Evolutionary conservation across 35 echinoderm and acorn worm species (phyloP).

Genomic region (Ptychodera flava): DNA sequence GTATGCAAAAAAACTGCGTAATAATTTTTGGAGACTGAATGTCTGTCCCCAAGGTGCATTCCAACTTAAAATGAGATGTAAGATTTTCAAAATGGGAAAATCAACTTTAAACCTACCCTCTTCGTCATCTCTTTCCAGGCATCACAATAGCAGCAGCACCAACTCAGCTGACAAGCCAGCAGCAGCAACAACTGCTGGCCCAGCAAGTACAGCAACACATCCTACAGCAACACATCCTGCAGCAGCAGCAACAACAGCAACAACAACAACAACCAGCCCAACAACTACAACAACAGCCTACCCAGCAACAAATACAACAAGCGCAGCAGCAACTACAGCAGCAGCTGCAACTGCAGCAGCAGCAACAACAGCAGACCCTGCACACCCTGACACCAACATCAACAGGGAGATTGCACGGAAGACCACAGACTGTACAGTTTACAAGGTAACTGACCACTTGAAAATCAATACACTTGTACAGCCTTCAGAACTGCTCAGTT

Average conservation of each 20-base stretch:
- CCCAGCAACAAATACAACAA: constrained; percentile 36
- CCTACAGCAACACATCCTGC: constrained; percentile 29
- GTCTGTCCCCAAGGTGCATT: no score
- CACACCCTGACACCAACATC: neutral
- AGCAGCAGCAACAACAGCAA: constrained; percentile 39
- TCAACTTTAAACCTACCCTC: no score
- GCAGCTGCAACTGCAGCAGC: constrained; percentile 36
- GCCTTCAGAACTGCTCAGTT: no score
- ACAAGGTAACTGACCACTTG: no score
- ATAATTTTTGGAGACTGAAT: no score
- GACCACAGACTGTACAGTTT: neutral
- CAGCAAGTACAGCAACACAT: constrained; percentile 23
- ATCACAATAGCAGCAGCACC: neutral
- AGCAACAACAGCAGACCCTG: constrained; percentile 3
- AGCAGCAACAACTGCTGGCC: constrained; percentile 36
- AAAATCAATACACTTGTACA: no score
- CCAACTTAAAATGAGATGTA: no score
- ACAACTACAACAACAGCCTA: constrained; percentile 19
- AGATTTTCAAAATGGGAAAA: no score
- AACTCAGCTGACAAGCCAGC: neutral
- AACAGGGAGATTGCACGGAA: neutral
- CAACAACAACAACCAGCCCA: constrained; percentile 35
- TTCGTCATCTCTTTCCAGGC: no score
- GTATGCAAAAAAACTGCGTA: no score
- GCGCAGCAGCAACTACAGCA: constrained; percentile 31